Evolutionary conservation across 1,140 invertebrate genomes (phyloP), one percentile per base, ranked within the genome.

Genomic region (Charaxes varanes): DNA sequence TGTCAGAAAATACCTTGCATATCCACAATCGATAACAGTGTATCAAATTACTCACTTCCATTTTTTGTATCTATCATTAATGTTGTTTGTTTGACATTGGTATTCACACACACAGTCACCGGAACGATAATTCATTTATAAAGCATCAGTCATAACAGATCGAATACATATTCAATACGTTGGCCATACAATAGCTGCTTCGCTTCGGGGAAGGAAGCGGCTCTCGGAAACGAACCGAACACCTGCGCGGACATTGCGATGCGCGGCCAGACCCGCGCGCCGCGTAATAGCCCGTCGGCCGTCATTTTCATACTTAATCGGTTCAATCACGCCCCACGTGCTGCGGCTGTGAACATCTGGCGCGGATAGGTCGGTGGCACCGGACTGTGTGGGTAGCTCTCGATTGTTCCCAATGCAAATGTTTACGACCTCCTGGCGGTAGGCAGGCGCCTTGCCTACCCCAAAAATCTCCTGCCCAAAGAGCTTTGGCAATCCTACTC

Each of bases 141-240:
- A 31, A 38, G 10, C 19, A 10, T 4, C 31, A 11, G 17, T 37
- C 27, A 44, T 24, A 34, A 34, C 16, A 19, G 16, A 37, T 7
- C 8, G 33, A 27, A 31, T 37, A 36, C 31, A 35, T 41, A 33
- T 43, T 27, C 19, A 36, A n/a, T n/a, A n/a, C 6, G 2, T 30
- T 32, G 32, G 8, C n/a, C n/a, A n/a, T 23, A 21, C 32, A 28
- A 35, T 28, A 18, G 18, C 10, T 10, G 19, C 33, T 44, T 41
- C 18, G 18, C 42, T 68, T 68, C 66, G 62, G 55, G 51, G 66
- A 68, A 73, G 66, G 64, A 70, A 73, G 58, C 69, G 53, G 30
- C 62, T 64, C 62, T 54, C 42, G 53, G 60, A 62, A 56, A 40
- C 19, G 38, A n/a, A n/a, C 31, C 28, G 38, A 23, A 33, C 62